Evolutionary conservation across 2,797 vertebrate species (phyloP).

Genomic region (Calcarius lapponicus): DNA sequence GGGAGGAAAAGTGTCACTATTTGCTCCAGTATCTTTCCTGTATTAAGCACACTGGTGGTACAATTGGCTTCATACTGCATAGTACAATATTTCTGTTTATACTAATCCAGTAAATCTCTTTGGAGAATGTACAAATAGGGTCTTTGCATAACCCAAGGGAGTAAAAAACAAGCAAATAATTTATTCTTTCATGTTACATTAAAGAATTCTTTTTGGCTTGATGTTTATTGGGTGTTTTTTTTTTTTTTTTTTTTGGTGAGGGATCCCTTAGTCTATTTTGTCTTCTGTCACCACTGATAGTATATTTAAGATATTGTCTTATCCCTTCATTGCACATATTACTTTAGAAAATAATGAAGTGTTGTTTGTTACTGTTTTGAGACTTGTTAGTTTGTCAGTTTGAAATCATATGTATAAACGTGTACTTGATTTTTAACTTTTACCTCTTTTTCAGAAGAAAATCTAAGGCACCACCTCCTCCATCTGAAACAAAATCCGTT

Average conservation of each 20-base stretch:
- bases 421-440: neutral
- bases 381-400: neutral
- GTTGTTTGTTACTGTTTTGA: neutral
- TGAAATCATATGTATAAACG: neutral
- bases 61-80: neutral
- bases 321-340: neutral
- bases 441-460: constrained; percentile 83
- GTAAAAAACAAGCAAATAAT: neutral
- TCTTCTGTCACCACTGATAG: neutral
- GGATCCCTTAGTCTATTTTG: neutral
- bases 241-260: neutral
- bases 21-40: neutral
- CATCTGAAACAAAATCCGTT: constrained; percentile 75
- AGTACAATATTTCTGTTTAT: neutral
- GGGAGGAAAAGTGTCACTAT: neutral
- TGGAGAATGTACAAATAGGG: neutral
- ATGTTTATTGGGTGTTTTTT: neutral
- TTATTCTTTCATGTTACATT: neutral
- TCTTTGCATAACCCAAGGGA: neutral
- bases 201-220: neutral
- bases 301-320: neutral
- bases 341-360: neutral
- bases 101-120: constrained; percentile 4
- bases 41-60: neutral
- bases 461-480: constrained; percentile 90